Base-by-base conservation (phyloP, 1,140 invertebrate species). In the Rhopalosiphum padi region DNA sequence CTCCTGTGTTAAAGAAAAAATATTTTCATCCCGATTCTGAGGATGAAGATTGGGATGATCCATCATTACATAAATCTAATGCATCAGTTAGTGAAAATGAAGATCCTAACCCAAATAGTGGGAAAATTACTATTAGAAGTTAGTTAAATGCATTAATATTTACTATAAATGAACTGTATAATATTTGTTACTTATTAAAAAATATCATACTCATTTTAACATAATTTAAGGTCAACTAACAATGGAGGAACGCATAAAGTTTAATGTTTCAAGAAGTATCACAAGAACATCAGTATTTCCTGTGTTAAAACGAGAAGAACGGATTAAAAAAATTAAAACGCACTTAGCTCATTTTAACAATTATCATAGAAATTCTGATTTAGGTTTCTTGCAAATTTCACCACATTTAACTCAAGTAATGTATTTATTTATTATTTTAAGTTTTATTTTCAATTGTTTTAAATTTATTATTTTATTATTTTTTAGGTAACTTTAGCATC, bases 391-490 rank as follows among this genome's bases (percentile, higher is more conserved):
- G 86, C 91, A 93, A 53, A 93, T 93, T 43, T 86, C 91, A 41
- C 91, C 91, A n/a, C 91, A 93, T 93, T 93, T 93, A 86, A 93
- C 91, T 41, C 91, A 93, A 43, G 91, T 93, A 86, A 83, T 51
- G 15, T 91, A 77, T 82, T 77, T 91, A 1, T 46, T 60, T 30
- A 41, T 35, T 51, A 41, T 25, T 25, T 41, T n/a, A 60, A 11
- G 51, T 90, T 53, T 21, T 23, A 41, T 22, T 53, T 53, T 18
- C 30, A 90, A 25, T n/a, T n/a, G 7, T n/a, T 30, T 1, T 41
- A 92, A 93, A 53, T 83, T 0, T 41, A 22, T 86, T 43, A 1
- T 37, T n/a, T 41, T 85, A 41, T 91, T 43, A 2, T 53, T 46
- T 46, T 86, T 37, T 85, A 93, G 91, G 91, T 93, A n/a, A 93